Evolutionary conservation across 2,797 vertebrate genomes (phyloP).

Genomic region (Poeciliopsis paucimaculata): DNA sequence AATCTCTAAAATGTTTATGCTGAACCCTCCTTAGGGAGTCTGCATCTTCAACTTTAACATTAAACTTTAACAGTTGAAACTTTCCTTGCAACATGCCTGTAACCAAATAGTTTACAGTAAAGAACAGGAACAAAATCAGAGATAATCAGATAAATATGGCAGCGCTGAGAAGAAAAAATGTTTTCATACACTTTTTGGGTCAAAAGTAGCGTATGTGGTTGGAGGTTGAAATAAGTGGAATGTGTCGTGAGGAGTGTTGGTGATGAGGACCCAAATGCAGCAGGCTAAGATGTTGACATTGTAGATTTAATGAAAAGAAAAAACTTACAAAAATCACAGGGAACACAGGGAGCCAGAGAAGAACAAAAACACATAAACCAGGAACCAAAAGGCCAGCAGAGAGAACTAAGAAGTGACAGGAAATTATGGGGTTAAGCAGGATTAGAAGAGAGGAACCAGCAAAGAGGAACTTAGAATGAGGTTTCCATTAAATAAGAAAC

Average conservation of each 20-base stretch:
- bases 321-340: neutral
- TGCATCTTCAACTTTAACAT: slow-evolving; percentile 11
- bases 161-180: neutral
- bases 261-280: too few relatives aligned
- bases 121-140: slow-evolving; percentile 1
- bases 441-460: too few relatives aligned
- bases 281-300: neutral
- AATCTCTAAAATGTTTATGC: slow-evolving; percentile 42
- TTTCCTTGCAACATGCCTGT: neutral
- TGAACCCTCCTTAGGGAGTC: slow-evolving; percentile 13
- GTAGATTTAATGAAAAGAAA: neutral
- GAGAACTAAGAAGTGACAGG: too few relatives aligned
- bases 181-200: neutral
- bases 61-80: slow-evolving; percentile 15
- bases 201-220: neutral
- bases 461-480: too few relatives aligned
- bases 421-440: too few relatives aligned
- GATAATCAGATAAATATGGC: neutral
- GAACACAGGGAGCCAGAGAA: too few relatives aligned
- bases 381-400: too few relatives aligned
- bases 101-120: neutral
- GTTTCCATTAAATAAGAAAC: too few relatives aligned
- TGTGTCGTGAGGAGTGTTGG: too few relatives aligned
- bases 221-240: neutral
- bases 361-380: too few relatives aligned